phyloP scores from a whole-genome alignment of 1,140 invertebrate species.

The Anastrepha obliqua region DNA sequence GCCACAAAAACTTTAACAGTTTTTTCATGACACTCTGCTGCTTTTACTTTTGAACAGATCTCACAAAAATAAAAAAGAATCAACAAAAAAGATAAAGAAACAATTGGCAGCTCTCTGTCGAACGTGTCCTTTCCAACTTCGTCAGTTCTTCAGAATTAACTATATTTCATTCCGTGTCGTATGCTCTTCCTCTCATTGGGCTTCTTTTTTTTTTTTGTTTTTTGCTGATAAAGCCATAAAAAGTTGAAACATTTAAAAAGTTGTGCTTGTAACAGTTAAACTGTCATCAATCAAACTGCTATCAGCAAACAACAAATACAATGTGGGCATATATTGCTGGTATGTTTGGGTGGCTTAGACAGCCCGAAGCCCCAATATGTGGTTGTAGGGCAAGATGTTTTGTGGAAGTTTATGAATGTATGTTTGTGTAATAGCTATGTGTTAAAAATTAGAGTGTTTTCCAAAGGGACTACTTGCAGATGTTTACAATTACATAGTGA shows the following conservation, averaged over 20 bases:
- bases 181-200: neutral
- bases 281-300: slow-evolving; percentile 17
- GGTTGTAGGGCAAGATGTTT: too few relatives aligned
- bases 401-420: too few relatives aligned
- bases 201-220: neutral
- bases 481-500: too few relatives aligned
- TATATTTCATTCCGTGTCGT: neutral
- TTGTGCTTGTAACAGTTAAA: slow-evolving; percentile 22
- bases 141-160: neutral
- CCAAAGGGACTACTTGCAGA: too few relatives aligned
- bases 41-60: neutral
- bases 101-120: slow-evolving; percentile 13
- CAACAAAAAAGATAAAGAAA: neutral
- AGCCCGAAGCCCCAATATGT: too few relatives aligned
- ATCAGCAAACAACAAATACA: neutral
- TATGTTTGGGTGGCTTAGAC: too few relatives aligned
- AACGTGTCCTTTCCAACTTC: neutral
- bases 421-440: too few relatives aligned
- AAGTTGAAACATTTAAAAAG: slow-evolving; percentile 40
- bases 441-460: too few relatives aligned
- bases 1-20: neutral
- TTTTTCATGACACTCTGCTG: neutral
- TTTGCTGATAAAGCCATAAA: neutral
- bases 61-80: neutral
- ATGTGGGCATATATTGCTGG: too few relatives aligned